Evolutionary conservation across 2,113 vertebrate genomes (phyloP), one percentile per base, ranked within the genome.

Genomic region (Thamnophis sirtalis): DNA sequence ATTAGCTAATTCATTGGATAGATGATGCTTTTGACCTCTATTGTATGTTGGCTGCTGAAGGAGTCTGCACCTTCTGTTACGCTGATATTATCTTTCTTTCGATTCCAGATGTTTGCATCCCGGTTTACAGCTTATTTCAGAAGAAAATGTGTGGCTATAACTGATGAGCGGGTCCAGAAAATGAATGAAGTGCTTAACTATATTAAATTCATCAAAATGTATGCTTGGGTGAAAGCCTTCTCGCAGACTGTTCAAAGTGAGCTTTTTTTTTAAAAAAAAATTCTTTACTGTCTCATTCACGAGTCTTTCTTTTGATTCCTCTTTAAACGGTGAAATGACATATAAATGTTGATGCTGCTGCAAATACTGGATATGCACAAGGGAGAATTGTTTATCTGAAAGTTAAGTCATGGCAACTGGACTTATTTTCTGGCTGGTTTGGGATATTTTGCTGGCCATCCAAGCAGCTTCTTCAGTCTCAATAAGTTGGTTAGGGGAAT

Each of bases 191-290:
- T 99, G 93, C 98, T 99, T 80, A 99, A 97, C 93, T 98, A 98
- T 94, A 99, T 99, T 97, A 99, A 98, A 95, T 99, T 98, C 95
- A 98, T 99, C 96, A 99, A 99, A 97, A 99, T 99, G 99, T 99
- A 98, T 90, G 99, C 99, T 93, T 99, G 99, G 99, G 98, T 99
- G 92, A 99, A 99, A 96, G 98, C 99, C 0, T 99, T 99, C 97
- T 98, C 98, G 80, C 98, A 98, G 92, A 98, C 97, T 2, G 97
- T 99, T 86, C 98, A 97, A 95, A 98, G 99, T 99, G 97, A 97
- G 98, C 97, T 91, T 43, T 28, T 68, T 22, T 58, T 43, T n/a
- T n/a, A n/a, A n/a, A 43, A 0, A 9, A 26, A 26, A 8, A 3
- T 33, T 22, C 6, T 24, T 94, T 15, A 86, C 13, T 84, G 51